Base-by-base conservation (phyloP, 2,797 vertebrate species). In the Syndactyla subalaris region DNA sequence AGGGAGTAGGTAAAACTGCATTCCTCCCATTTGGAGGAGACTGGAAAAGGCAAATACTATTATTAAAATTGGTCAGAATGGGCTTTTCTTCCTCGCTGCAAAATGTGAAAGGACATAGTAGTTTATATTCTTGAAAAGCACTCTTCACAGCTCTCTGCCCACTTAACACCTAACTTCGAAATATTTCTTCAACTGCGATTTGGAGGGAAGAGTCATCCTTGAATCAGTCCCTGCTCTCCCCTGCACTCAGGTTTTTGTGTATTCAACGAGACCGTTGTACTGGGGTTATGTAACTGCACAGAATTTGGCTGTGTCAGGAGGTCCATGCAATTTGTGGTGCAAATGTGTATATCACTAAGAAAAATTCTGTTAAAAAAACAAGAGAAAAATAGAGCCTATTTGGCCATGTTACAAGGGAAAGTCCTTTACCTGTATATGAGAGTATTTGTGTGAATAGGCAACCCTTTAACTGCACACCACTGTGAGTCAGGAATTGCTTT, bases 401-500 rank as follows among this genome's bases (percentile, higher is more conserved):
- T 81, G 58, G n/a, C n/a, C 1, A 0, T 20, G n/a, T 36, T 72
- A 27, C 0, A 2, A 59, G 58, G 45, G 39, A 46, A 36, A 77
- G 7, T 66, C n/a, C n/a, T 75, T 46, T 23, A 9, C 43, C 14
- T 45, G 29, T n/a, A 0, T 29, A 9, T 20, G 51, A 36, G 59
- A 66, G 20, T 7, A 2, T 61, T 78, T 73, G 43, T 75, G 59
- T 32, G 30, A 70, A 3, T 5, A 66, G 51, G 14, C 39, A 19
- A 0, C 84, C 21, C 9, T 68, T 46, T 73, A 36, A 12, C 52
- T 5, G 7, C 14, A 5, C 22, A 13, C 26, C 11, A 21, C 21
- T 29, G 26, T 0, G 0, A 73, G 36, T 32, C 23, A 10, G 51
- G 29, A 68, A 27, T 87, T 0, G 0, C 23, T 29, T 57, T 66